phyloP scores from a whole-genome alignment of 2,113 vertebrate genomes.

The Coturnix japonica region DNA sequence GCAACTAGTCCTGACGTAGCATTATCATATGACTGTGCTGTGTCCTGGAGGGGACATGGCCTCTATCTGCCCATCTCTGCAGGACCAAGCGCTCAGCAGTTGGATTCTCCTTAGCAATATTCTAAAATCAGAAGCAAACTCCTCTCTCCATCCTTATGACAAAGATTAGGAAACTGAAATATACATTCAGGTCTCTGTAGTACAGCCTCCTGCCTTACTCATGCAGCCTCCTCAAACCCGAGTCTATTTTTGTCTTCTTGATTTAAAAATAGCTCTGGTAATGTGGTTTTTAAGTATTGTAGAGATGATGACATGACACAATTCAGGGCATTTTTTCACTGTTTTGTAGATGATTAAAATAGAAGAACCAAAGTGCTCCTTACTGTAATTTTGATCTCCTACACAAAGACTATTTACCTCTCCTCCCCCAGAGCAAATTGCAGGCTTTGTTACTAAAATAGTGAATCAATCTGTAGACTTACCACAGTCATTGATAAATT shows the following conservation, averaged over 20 bases:
- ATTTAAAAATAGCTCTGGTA: slow-evolving; percentile 43
- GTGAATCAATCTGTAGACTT: slow-evolving; percentile 30
- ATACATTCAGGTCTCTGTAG: not conserved
- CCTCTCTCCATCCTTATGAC: not conserved
- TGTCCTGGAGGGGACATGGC: not conserved
- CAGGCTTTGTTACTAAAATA: slow-evolving; percentile 58
- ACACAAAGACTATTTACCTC: slow-evolving; percentile 46
- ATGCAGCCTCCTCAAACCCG: not conserved
- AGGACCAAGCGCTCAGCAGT: not conserved
- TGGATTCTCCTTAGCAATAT: not conserved
- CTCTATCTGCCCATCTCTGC: not conserved
- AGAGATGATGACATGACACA: not conserved
- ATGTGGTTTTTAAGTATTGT: slow-evolving; percentile 1
- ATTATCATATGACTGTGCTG: fast-evolving
- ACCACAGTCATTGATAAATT: slow-evolving; percentile 44
- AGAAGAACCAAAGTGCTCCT: slow-evolving; percentile 44
- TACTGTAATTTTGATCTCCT: slow-evolving; percentile 51
- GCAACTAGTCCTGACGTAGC: not conserved
- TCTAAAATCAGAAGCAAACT: not conserved
- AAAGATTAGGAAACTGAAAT: not conserved
- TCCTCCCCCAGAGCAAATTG: slow-evolving; percentile 43
- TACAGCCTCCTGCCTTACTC: not conserved
- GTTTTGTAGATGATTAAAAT: slow-evolving; percentile 43
- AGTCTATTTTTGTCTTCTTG: not conserved
- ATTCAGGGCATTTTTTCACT: not conserved